Percentiles rank a stretch among this genome's conserved stretches.
Evolutionary conservation across 2,797 vertebrate species (phyloP).

Genomic region (Gambusia yucatana): DNA sequence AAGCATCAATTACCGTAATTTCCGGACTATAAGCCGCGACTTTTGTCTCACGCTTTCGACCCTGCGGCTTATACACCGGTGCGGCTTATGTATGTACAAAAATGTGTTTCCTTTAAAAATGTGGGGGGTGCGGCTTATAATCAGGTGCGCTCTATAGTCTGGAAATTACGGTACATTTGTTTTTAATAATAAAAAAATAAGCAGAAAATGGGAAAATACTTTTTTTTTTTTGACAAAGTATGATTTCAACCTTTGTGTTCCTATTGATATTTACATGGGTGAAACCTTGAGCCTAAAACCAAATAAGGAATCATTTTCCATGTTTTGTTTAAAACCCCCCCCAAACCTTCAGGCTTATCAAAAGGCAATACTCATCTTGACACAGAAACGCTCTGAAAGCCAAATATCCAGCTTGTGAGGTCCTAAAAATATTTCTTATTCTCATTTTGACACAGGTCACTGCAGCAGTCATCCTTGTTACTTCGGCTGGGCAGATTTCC

Average conservation of each 20-base stretch:
- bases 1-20: background rate
- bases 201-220: background rate
- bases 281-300: slow-evolving; percentile 25
- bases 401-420: slow-evolving; percentile 46
- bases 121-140: too few relatives aligned
- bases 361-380: slow-evolving; percentile 12
- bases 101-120: too few relatives aligned
- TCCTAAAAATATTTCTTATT: slow-evolving; percentile 47
- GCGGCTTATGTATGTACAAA: too few relatives aligned
- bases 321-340: slow-evolving; percentile 10
- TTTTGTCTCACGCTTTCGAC: too few relatives aligned
- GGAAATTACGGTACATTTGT: too few relatives aligned
- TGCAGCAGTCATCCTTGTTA: slow-evolving; percentile 35
- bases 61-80: too few relatives aligned
- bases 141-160: too few relatives aligned
- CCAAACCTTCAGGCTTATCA: background rate
- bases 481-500: slow-evolving; percentile 53
- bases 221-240: background rate
- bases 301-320: slow-evolving; percentile 62
- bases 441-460: slow-evolving; percentile 39
- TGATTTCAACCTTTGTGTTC: background rate
- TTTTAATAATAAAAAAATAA: background rate
- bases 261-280: background rate
- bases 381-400: slow-evolving; percentile 29
- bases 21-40: too few relatives aligned